Conservation (phyloP, 92 coral and sea anemone genomes). For the Pocillopora grandis region DNA sequence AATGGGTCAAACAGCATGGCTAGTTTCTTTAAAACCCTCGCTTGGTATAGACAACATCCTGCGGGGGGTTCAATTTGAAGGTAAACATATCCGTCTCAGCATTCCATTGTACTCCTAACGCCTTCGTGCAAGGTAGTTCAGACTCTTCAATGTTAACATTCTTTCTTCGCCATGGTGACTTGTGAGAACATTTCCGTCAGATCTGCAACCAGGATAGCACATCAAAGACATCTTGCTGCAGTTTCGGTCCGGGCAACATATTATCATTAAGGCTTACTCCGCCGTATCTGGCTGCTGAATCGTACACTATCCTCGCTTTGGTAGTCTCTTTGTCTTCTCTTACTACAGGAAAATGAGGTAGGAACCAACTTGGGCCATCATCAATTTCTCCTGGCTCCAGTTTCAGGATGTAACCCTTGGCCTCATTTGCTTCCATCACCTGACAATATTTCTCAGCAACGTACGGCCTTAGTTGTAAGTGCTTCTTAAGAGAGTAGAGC, state of each 20-base stretch:
- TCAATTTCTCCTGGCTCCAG: slow-evolving; percentile 24
- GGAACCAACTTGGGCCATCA: slow-evolving; percentile 19
- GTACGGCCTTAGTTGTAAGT: slow-evolving; percentile 24
- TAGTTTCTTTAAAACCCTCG: slow-evolving; percentile 25
- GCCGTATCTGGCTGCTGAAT: slow-evolving; percentile 20
- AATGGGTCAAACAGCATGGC: slow-evolving; percentile 51
- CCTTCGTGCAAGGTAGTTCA: slow-evolving; percentile 50
- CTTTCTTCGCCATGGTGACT: slow-evolving; percentile 38
- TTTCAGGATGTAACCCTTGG: slow-evolving; percentile 11
- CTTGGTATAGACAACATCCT: slow-evolving; percentile 5
- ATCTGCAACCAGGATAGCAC: slow-evolving; percentile 52
- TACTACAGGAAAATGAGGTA: slow-evolving; percentile 37
- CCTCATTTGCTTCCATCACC: slow-evolving; percentile 45
- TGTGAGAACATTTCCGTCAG: slow-evolving; percentile 60
- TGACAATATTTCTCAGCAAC: slow-evolving; percentile 36
- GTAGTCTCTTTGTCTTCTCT: slow-evolving; percentile 43
- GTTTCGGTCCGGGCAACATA: slow-evolving; percentile 51
- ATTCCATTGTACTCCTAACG: slow-evolving; percentile 51
- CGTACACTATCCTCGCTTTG: slow-evolving; percentile 38
- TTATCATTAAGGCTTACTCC: slow-evolving; percentile 23
- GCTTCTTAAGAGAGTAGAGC: slow-evolving; percentile 6
- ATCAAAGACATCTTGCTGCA: slow-evolving; percentile 51
- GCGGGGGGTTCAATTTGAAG: slow-evolving; percentile 12
- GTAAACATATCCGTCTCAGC: slow-evolving; percentile 34
- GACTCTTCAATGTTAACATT: slow-evolving; percentile 48